phyloP scores from a whole-genome alignment of 2,797 vertebrate species.

The Anguilla megastoma region DNA sequence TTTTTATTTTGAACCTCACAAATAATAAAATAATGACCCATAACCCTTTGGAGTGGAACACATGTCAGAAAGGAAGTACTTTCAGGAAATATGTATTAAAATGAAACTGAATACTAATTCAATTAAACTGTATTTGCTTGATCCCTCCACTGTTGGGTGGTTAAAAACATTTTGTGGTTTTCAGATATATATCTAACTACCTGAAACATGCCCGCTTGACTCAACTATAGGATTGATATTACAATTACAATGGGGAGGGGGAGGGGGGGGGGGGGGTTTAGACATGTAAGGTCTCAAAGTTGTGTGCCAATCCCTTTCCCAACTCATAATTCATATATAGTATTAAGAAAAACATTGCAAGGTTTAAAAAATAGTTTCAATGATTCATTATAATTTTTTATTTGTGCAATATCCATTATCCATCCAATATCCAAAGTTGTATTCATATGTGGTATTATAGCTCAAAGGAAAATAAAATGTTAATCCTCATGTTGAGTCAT shows the following conservation, averaged over 20 bases:
- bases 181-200: neutral
- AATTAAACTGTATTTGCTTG: neutral
- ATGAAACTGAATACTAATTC: conserved; percentile 2
- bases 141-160: neutral
- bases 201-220: neutral
- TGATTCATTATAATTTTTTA: too few species aligned
- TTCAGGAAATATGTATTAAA: neutral
- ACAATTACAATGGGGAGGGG: neutral
- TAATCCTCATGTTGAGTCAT: too few species aligned
- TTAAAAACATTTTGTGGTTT: neutral
- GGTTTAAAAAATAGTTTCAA: too few species aligned
- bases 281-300: too few species aligned
- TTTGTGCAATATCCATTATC: too few species aligned
- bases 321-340: too few species aligned
- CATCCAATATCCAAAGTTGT: too few species aligned
- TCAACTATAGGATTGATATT: neutral
- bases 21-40: neutral
- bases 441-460: too few species aligned
- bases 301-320: too few species aligned
- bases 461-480: too few species aligned
- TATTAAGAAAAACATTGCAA: too few species aligned
- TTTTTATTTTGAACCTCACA: neutral
- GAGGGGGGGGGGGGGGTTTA: too few species aligned
- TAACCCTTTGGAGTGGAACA: neutral
- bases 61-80: neutral